Evolutionary conservation across 2,797 vertebrate genomes (phyloP), one percentile per base, ranked within the genome.

Genomic region (Crocodylus rhombifer): DNA sequence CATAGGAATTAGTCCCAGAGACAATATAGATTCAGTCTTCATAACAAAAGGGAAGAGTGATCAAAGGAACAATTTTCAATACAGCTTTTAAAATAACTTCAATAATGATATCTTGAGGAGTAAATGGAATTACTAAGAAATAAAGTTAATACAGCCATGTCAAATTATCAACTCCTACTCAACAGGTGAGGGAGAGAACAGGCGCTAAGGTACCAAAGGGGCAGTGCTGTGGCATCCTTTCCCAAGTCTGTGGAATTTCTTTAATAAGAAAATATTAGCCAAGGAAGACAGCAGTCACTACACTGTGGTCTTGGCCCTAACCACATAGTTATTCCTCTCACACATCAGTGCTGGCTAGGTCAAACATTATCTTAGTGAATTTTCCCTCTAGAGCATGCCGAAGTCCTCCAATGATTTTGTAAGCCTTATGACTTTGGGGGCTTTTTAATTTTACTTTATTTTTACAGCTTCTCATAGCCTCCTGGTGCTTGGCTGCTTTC

Each of bases 261-360:
- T 85, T 80, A 65, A 28, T 28, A 23, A 95, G 30, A 88, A 26
- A 23, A 77, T 76, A 17, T 88, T 79, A 83, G 30, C 6, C 65
- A 87, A 61, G 56, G 71, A 90, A 87, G 75, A 80, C 60, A 33
- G 82, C 26, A 77, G 77, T 92, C 91, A 74, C 61, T 67, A 91
- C 14, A 36, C 57, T 80, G 62, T 88, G 77, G 80, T 86, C 77
- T 78, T 95, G 88, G 56, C 67, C 91, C 92, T 95, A 91, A 61
- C 30, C 58, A 87, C 30, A 26, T 14, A 71, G 67, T 6, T 23
- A 71, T 42, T 71, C 67, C 25, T 42, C 16, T 64, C 85, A 69
- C 63, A 86, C 76, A 42, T 77, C 2, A 0, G 33, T 36, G 5
- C 36, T 79, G 58, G 26, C 65, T 87, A 85, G 36, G 77, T 87